Base-by-base conservation (phyloP, 2,888 invertebrate species). In the Slavum lentiscoides region DNA sequence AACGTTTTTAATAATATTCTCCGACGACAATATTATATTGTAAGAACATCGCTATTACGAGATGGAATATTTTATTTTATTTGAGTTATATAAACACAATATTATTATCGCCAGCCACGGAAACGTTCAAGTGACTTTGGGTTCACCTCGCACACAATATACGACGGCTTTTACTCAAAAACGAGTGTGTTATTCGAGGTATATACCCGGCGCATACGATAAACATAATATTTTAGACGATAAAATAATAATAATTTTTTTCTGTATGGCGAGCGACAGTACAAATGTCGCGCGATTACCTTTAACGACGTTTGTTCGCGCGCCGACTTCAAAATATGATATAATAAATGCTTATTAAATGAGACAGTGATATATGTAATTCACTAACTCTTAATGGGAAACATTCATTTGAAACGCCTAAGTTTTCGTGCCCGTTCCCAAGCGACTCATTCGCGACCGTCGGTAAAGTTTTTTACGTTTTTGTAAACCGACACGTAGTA, bases 311-410 rank as follows among this genome's bases (percentile, higher is more conserved):
- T 74, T 74, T 74, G 62, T 53, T 62, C 11, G 21, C 49, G 49
- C 11, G 21, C 39, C 11, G 17, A 73, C 64, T 64, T 55, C 53
- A 43, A 53, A 49, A 74, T 70, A 58, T 74, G 62, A 62, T 53
- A 49, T 74, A 53, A 74, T 62, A 74, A 74, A 74, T 74, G 73
- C 30, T 62, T 74, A 74, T 74, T 74, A 74, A 74, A 74, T 49
- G n/a, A 62, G 73, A 74, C 73, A 62, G 73, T 74, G 73, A 74
- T 74, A 62, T 74, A 74, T 74, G 73, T 30, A 37, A 73, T 74
- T 62, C 13, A n/a, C 73, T n/a, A 62, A 74, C 62, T 74, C 23
- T 49, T 62, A 62, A 74, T 74, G 73, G 73, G 19, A 30, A 53
- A 62, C 73, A 53, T 62, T 74, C 73, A 30, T 49, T 62, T 49